Percentiles rank a stretch among this genome's conserved stretches.
phyloP scores from a whole-genome alignment of 1,140 invertebrate genomes.

The Andrena cerasifolii region DNA sequence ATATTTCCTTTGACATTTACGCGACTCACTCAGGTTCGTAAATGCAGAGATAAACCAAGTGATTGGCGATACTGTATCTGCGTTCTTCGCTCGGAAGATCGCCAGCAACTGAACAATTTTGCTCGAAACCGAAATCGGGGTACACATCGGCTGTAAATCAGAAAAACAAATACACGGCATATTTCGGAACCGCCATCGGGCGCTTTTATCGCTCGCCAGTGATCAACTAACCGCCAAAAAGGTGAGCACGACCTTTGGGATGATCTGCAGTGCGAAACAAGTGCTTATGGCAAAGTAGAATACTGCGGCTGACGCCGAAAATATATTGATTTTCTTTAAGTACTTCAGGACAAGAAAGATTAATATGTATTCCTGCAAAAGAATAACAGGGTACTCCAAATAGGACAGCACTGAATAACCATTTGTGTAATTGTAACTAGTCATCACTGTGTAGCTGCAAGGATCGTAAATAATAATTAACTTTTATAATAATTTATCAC shows the following conservation, averaged over 20 bases:
- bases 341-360: conserved; percentile 86
- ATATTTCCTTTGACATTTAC: neutral
- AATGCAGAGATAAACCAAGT: conserved; percentile 88
- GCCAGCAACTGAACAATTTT: conserved; percentile 87
- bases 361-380: conserved; percentile 86
- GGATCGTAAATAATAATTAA: conserved; percentile 32
- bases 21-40: conserved; percentile 87
- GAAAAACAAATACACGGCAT: neutral
- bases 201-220: neutral
- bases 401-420: conserved; percentile 87
- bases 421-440: conserved; percentile 88
- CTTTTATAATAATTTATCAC: neutral
- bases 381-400: conserved; percentile 88
- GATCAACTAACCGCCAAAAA: conserved; percentile 85
- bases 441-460: conserved; percentile 88
- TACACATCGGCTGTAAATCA: conserved; percentile 85
- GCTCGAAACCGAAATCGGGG: conserved; percentile 87
- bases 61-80: conserved; percentile 85
- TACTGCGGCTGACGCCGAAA: conserved; percentile 72
- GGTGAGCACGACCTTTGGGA: conserved; percentile 83
- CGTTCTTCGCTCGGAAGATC: conserved; percentile 84
- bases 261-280: conserved; percentile 81
- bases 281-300: conserved; percentile 81
- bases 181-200: too few species aligned
- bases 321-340: conserved; percentile 80